A percentile compares a stretch with the other conserved stretches of the same genome.
Evolutionary conservation across 2,888 invertebrate genomes (phyloP).

Genomic region (Agrochola circellaris): DNA sequence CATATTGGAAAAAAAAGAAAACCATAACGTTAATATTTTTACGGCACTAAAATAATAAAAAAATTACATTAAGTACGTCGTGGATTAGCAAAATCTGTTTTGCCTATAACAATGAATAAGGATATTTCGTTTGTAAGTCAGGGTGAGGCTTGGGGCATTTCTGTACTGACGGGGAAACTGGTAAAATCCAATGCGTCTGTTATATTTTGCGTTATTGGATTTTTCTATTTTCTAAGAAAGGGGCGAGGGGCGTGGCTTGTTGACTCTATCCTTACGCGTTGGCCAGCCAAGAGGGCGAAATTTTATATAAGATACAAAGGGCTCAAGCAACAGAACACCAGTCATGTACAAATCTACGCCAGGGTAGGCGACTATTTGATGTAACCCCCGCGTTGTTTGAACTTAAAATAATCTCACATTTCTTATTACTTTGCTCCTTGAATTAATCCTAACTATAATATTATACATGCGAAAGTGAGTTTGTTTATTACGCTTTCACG

Average conservation of each 20-base stretch:
- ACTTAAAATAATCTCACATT: not conserved
- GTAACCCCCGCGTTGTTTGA: not conserved
- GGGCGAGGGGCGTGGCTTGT: not conserved
- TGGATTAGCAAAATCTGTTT: not conserved
- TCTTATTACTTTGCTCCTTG: not conserved
- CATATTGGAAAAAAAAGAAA: not conserved
- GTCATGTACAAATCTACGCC: not conserved
- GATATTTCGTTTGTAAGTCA: conserved; percentile 5
- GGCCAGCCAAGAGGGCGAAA: not conserved
- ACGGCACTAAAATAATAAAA: not conserved
- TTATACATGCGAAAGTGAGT: too few relatives aligned
- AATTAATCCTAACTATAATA: not conserved
- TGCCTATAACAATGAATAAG: not conserved
- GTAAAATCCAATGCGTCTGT: not conserved
- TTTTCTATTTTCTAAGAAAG: not conserved
- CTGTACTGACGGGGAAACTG: not conserved
- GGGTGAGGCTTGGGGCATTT: not conserved
- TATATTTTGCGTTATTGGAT: not conserved
- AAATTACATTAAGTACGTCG: too few relatives aligned
- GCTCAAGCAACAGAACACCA: not conserved
- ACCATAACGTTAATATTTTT: not conserved
- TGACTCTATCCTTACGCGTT: not conserved
- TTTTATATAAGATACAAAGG: too few relatives aligned
- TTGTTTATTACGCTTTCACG: too few relatives aligned
- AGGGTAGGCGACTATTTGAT: not conserved